Percentiles rank a stretch among this genome's conserved stretches.
phyloP scores from a whole-genome alignment of 1,140 invertebrate genomes.

The Leptonema lineaticorne region DNA sequence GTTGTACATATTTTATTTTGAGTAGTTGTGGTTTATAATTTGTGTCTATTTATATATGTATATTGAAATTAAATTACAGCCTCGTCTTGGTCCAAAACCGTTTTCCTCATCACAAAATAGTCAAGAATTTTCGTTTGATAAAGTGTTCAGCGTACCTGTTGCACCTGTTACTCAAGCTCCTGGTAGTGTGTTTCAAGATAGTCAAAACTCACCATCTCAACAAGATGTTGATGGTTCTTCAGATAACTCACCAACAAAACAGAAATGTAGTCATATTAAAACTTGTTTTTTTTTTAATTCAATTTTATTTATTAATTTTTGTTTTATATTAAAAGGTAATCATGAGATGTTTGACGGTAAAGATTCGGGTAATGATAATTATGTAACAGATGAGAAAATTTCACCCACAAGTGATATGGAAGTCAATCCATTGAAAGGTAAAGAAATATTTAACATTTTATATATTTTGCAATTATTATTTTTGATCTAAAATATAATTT shows the following conservation, averaged over 20 bases:
- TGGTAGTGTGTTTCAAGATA: conserved; percentile 20
- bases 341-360: conserved; percentile 25
- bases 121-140: conserved; percentile 75
- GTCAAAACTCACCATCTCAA: conserved; percentile 19
- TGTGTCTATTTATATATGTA: conserved; percentile 4
- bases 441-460: neutral
- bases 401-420: conserved; percentile 54
- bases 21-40: neutral
- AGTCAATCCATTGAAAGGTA: conserved; percentile 47
- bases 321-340: conserved; percentile 23
- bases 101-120: conserved; percentile 72
- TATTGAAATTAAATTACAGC: conserved; percentile 61
- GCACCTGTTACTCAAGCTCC: conserved; percentile 57
- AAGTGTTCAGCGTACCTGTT: conserved; percentile 74
- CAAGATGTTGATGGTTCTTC: conserved; percentile 28
- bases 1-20: conserved; percentile 22
- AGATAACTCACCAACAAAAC: conserved; percentile 19
- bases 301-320: neutral
- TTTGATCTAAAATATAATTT: neutral
- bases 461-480: no score
- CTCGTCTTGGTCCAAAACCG: conserved; percentile 77
- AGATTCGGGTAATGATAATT: conserved; percentile 27
- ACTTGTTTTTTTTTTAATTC: neutral
- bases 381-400: conserved; percentile 39
- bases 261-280: conserved; percentile 17